These are phyloP conservation scores for Nerophis lumbriciformis DNA, from an alignment of 2,113 vertebrate genomes.

Conservation along the genomic window DNA sequence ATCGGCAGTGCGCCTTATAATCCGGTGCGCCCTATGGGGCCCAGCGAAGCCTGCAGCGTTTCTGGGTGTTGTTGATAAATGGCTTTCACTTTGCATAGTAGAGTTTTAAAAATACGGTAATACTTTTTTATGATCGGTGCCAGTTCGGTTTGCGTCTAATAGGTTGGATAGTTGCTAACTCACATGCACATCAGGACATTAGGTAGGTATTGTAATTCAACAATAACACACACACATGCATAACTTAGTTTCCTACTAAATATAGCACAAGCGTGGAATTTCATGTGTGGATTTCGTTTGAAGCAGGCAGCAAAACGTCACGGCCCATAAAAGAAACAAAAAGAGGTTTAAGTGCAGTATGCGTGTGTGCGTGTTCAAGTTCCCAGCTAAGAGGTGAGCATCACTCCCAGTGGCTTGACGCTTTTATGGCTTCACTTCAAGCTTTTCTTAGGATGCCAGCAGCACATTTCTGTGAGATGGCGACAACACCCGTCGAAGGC, in stretches of 20 bases:
- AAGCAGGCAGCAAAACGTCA: constrained; percentile 20
- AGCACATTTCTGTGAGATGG: constrained; percentile 35
- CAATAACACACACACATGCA: no score
- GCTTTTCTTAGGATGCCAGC: constrained; percentile 47
- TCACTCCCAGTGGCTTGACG: constrained; percentile 14
- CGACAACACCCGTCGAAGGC: constrained; percentile 27
- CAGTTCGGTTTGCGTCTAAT: no score
- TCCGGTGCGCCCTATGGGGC: no score
- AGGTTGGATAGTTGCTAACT: no score
- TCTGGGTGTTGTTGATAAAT: no score
- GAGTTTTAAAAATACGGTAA: no score
- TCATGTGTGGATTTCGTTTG: constrained; percentile 9
- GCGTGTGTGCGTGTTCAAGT: not conserved
- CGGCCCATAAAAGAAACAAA: constrained; percentile 19
- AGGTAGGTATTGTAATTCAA: no score
- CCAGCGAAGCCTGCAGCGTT: no score
- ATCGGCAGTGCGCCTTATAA: no score
- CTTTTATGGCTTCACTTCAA: constrained; percentile 43
- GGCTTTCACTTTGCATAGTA: no score
- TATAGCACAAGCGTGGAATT: constrained; percentile 19
- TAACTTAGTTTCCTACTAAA: not conserved
- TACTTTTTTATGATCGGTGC: no score
- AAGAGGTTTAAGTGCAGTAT: constrained; percentile 8
- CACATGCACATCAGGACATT: no score
- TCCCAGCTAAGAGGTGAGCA: constrained; percentile 1